phyloP scores from a whole-genome alignment of 2,797 vertebrate species.

The Tragopan temminckii region DNA sequence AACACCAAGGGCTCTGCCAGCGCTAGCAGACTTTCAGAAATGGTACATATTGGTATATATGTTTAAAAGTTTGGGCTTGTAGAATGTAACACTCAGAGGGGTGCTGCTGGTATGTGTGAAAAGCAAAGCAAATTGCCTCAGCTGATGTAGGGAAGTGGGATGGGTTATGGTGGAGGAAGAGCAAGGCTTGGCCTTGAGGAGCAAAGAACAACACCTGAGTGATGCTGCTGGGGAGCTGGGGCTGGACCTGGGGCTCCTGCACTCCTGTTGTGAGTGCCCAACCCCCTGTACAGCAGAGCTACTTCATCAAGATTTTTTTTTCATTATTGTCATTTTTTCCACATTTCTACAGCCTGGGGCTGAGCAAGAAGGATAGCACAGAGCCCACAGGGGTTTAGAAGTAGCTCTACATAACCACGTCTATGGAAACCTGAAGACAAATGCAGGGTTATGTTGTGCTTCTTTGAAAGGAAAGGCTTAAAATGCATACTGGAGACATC shows the following conservation, averaged over 20 bases:
- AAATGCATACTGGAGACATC: background rate
- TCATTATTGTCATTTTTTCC: background rate
- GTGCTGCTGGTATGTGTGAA: background rate
- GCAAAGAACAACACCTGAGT: background rate
- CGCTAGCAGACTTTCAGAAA: background rate
- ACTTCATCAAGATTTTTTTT: background rate
- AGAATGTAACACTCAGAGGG: background rate
- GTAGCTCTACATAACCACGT: background rate
- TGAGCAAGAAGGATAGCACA: background rate
- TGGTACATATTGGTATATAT: fast-evolving
- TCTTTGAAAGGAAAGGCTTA: background rate
- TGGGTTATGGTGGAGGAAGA: background rate
- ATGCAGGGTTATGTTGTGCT: background rate
- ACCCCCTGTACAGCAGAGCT: background rate
- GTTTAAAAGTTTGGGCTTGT: background rate
- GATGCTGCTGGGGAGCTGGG: background rate
- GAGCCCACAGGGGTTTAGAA: slow-evolving; percentile 1
- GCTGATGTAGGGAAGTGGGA: background rate
- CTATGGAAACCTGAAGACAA: no score
- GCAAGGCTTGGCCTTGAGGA: background rate
- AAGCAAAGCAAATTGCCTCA: background rate
- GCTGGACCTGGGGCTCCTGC: background rate
- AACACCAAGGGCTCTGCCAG: background rate
- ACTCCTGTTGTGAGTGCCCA: background rate
- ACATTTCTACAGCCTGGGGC: background rate